Evolutionary conservation across 2,797 vertebrate genomes (phyloP).

Genomic region (Triplophysa yarkandensis): DNA sequence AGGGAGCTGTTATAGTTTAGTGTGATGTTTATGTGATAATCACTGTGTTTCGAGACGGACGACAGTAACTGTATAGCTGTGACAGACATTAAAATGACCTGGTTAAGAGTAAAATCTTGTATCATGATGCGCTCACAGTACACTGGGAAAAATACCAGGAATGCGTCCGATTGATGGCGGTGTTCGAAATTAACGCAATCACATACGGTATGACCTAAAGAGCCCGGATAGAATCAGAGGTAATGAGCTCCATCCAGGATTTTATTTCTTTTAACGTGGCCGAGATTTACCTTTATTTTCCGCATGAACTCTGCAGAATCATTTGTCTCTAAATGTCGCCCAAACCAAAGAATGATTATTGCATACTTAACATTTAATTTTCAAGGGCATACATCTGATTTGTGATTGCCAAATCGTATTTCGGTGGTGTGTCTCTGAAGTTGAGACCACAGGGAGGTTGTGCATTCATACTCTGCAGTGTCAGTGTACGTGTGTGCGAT

Average conservation of each 20-base stretch:
- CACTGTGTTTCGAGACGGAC: conserved; percentile 1
- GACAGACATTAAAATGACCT: conserved; percentile 31
- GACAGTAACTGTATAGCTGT: conserved; percentile 1
- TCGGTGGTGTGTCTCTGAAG: conserved; percentile 17
- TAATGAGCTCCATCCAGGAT: conserved; percentile 50
- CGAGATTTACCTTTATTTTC: conserved; percentile 41
- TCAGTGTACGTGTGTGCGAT: neutral
- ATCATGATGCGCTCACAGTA: conserved; percentile 9
- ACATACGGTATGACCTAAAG: conserved; percentile 11
- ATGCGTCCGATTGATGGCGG: neutral
- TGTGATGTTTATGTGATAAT: conserved; percentile 12
- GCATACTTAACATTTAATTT: conserved; percentile 54
- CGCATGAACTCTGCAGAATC: conserved; percentile 26
- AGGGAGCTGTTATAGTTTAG: neutral
- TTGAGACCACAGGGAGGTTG: neutral
- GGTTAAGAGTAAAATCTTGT: conserved; percentile 38
- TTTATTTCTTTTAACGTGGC: conserved; percentile 47
- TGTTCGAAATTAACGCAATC: conserved; percentile 32
- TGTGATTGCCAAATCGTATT: conserved; percentile 35
- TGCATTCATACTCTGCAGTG: neutral
- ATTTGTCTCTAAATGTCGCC: conserved; percentile 42
- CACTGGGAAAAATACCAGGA: neutral
- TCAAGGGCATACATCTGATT: conserved; percentile 21
- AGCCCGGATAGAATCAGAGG: conserved; percentile 20
- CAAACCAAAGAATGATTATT: conserved; percentile 42